phyloP scores from a whole-genome alignment of 2,888 invertebrate genomes.

The Agrochola litura region DNA sequence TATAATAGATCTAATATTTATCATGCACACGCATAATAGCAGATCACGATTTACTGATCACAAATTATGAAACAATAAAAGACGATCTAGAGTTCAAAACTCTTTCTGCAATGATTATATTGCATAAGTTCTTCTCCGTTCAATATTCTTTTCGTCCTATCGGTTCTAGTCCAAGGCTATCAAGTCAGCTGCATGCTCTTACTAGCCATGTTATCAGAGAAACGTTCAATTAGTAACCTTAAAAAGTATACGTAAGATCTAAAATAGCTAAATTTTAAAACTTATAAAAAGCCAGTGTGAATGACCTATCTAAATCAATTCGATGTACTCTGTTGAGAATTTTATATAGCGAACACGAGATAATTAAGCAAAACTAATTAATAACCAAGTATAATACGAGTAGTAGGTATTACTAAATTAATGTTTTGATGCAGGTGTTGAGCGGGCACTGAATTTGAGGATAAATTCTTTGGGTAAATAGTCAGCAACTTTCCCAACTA shows the following conservation, averaged over 20 bases:
- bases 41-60: neutral
- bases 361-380: constrained; percentile 24
- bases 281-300: neutral
- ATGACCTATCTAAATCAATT: constrained; percentile 40
- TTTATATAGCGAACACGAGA: neutral
- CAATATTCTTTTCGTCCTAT: constrained; percentile 35
- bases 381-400: constrained; percentile 7
- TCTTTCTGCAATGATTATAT: constrained; percentile 10
- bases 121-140: constrained; percentile 17
- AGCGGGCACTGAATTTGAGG: constrained; percentile 17
- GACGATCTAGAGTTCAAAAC: constrained; percentile 1
- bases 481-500: constrained; percentile 84
- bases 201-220: constrained; percentile 22
- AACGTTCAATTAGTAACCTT: constrained; percentile 39
- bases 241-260: constrained; percentile 31
- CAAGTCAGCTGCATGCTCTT: constrained; percentile 45
- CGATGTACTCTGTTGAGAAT: constrained; percentile 23
- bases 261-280: constrained; percentile 21
- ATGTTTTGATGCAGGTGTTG: constrained; percentile 4
- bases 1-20: neutral
- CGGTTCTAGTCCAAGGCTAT: constrained; percentile 64
- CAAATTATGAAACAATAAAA: neutral
- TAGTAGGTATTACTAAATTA: neutral
- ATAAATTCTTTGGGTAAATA: constrained; percentile 71
- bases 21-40: neutral